Conservation (phyloP, 2,888 invertebrate genomes). For the Ceraclea dissimilis region DNA sequence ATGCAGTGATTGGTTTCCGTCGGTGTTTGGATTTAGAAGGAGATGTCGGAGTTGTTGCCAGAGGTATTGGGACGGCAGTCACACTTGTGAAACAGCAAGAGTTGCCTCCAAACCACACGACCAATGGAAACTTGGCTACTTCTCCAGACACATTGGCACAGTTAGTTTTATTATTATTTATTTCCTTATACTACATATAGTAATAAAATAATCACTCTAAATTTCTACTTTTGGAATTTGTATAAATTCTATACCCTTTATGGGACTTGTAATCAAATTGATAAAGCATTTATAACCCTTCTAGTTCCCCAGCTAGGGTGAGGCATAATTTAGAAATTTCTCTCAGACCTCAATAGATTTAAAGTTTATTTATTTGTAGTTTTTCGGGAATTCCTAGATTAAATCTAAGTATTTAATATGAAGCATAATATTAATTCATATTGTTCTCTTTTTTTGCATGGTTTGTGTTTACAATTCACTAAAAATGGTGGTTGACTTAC, state of each 20-base stretch:
- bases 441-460: constrained; percentile 11
- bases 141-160: constrained; percentile 49
- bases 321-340: too few relatives aligned
- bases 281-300: too few relatives aligned
- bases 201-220: background rate
- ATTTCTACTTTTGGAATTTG: too few relatives aligned
- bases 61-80: constrained; percentile 89
- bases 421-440: background rate
- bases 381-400: too few relatives aligned
- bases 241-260: too few relatives aligned
- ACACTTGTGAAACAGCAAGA: constrained; percentile 58
- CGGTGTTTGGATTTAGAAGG: constrained; percentile 96
- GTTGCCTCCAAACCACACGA: constrained; percentile 28
- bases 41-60: constrained; percentile 91
- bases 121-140: constrained; percentile 28
- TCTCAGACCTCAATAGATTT: too few relatives aligned
- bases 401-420: background rate
- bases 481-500: background rate
- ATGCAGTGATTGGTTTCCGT: constrained; percentile 90
- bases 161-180: constrained; percentile 47
- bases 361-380: too few relatives aligned
- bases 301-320: too few relatives aligned
- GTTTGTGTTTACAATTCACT: constrained; percentile 10
- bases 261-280: too few relatives aligned
- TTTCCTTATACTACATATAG: too few relatives aligned